These are phyloP conservation scores for Aspidiotus rigidus DNA, from an alignment of 2,888 invertebrate genomes.

Conservation along the genomic window DNA sequence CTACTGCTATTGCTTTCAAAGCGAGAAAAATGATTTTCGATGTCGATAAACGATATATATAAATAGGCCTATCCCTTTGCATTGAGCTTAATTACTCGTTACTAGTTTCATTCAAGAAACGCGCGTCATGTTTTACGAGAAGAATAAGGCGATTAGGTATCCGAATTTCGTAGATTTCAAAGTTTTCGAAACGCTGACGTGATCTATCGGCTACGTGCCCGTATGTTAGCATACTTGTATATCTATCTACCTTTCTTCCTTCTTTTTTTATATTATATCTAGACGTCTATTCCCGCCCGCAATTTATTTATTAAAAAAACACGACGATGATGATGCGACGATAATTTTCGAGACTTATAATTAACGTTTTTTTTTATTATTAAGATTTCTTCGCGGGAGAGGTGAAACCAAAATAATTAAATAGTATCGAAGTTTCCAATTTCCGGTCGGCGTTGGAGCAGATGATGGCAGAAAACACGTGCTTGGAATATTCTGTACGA, in stretches of 20 bases:
- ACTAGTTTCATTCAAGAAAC: not conserved
- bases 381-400: conserved; percentile 22
- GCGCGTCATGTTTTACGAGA: not conserved
- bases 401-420: conserved; percentile 24
- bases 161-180: not conserved
- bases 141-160: not conserved
- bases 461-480: conserved; percentile 23
- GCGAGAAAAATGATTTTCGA: too few relatives aligned
- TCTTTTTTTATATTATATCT: not conserved
- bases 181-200: not conserved
- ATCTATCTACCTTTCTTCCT: not conserved
- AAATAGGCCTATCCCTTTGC: not conserved
- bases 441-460: too few relatives aligned
- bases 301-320: conserved; percentile 1
- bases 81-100: conserved; percentile 2
- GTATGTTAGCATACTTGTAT: not conserved
- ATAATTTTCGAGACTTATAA: conserved; percentile 23
- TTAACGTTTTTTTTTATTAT: conserved; percentile 14
- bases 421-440: conserved; percentile 15
- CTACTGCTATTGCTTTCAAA: too few relatives aligned
- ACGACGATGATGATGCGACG: conserved; percentile 6
- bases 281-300: not conserved
- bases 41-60: too few relatives aligned
- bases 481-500: not conserved
- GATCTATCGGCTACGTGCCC: not conserved